These are phyloP conservation scores for Papilio gigon DNA, from an alignment of 2,888 invertebrate genomes.

Conservation along the genomic window DNA sequence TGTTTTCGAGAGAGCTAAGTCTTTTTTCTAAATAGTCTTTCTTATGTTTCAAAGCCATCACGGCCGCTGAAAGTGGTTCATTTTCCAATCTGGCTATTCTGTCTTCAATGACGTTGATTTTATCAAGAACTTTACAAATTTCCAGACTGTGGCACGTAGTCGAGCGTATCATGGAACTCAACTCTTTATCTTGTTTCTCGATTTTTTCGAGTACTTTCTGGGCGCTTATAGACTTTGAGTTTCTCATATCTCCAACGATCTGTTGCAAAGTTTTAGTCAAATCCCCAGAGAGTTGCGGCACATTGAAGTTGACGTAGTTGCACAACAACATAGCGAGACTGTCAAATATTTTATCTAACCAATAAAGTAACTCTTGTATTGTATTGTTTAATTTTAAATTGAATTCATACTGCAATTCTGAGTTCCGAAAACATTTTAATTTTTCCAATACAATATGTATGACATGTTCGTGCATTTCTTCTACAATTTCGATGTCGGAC, in stretches of 20 bases:
- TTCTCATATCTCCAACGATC: conserved; percentile 63
- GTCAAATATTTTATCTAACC: conserved; percentile 73
- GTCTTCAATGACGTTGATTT: conserved; percentile 64
- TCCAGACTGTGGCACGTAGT: conserved; percentile 64
- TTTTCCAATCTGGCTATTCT: conserved; percentile 62
- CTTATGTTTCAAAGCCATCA: conserved; percentile 64
- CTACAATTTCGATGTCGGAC: conserved; percentile 71
- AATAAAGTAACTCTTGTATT: conserved; percentile 63
- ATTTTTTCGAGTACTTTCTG: conserved; percentile 59
- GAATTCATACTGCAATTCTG: conserved; percentile 57
- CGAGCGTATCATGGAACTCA: conserved; percentile 63
- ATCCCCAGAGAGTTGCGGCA: conserved; percentile 58
- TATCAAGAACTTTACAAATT: conserved; percentile 66
- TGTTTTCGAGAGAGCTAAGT: conserved; percentile 62
- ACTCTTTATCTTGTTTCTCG: conserved; percentile 59
- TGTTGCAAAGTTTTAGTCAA: conserved; percentile 68
- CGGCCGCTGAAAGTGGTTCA: conserved; percentile 63
- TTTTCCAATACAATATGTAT: conserved; percentile 57
- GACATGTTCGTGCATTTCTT: conserved; percentile 72
- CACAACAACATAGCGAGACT: conserved; percentile 59
- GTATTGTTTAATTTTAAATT: conserved; percentile 54
- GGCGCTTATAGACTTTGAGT: conserved; percentile 51
- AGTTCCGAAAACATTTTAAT: conserved; percentile 61
- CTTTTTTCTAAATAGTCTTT: conserved; percentile 66
- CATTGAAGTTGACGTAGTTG: conserved; percentile 60